These are phyloP conservation scores for Melopsittacus undulatus DNA, from an alignment of 2,797 vertebrate genomes.

Conservation along the genomic window DNA sequence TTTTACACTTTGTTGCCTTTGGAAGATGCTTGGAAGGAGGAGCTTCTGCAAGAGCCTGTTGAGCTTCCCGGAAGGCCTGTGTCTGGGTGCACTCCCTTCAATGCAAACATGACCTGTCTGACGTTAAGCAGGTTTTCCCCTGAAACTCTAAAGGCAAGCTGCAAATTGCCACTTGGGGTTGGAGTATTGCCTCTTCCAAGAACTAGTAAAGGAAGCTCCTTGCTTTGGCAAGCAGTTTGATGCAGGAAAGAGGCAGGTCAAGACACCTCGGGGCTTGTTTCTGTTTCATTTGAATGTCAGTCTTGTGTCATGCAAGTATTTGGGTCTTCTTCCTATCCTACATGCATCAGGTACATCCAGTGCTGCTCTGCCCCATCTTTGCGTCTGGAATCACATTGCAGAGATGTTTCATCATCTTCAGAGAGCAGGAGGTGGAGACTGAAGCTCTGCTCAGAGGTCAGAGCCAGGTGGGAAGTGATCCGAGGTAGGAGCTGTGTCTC, in stretches of 20 bases:
- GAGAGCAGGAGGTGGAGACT: background rate
- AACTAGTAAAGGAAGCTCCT: background rate
- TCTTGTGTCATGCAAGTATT: background rate
- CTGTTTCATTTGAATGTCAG: accelerated
- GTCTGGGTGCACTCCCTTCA: background rate
- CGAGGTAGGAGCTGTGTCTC: background rate
- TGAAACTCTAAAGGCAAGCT: background rate
- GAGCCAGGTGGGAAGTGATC: background rate
- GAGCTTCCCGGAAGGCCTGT: background rate
- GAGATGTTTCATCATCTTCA: background rate
- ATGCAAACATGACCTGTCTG: background rate
- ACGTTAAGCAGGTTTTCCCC: background rate
- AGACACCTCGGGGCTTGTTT: background rate
- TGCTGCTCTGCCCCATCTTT: background rate
- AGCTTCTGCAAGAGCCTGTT: background rate
- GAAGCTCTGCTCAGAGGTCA: background rate
- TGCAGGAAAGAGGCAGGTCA: background rate
- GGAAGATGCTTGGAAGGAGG: background rate
- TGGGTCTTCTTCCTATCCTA: background rate
- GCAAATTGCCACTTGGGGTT: background rate
- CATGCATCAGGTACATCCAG: background rate
- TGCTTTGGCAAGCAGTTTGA: background rate
- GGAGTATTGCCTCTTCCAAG: background rate
- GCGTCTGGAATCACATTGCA: background rate
- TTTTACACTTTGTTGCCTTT: background rate